A percentile compares a stretch with the other conserved stretches of the same genome.
Evolutionary conservation across 92 coral and sea anemone species (phyloP).

Genomic region (Zoanthus solanderi): DNA sequence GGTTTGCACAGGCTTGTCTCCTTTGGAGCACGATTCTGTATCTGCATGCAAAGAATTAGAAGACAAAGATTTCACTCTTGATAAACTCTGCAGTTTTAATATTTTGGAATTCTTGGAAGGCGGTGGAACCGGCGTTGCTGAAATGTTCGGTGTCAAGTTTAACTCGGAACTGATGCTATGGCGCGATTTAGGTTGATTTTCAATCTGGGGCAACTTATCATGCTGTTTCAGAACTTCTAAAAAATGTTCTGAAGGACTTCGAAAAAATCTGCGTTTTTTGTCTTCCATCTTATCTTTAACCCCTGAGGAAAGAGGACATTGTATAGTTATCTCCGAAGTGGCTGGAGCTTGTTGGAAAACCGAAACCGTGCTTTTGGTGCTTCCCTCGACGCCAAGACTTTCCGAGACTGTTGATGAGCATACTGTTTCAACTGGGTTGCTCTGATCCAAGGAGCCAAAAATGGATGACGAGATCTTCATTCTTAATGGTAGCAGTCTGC

Average conservation of each 20-base stretch:
- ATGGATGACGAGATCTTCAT: slow-evolving; percentile 40
- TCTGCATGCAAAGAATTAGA: slow-evolving; percentile 19
- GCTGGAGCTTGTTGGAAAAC: neutral
- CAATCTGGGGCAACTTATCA: slow-evolving; percentile 29
- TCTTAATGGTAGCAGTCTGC: slow-evolving; percentile 40
- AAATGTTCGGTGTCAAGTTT: slow-evolving; percentile 1
- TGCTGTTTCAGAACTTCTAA: slow-evolving; percentile 25
- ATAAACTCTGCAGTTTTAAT: slow-evolving; percentile 25
- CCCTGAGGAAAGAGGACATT: slow-evolving; percentile 4
- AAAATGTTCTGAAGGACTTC: slow-evolving; percentile 41
- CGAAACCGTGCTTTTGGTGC: neutral
- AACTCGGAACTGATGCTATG: neutral
- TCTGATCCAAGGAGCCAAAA: slow-evolving; percentile 26
- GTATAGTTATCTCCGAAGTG: slow-evolving; percentile 4
- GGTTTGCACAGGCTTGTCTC: slow-evolving; percentile 7
- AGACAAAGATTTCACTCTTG: slow-evolving; percentile 28
- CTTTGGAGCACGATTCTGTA: slow-evolving; percentile 6
- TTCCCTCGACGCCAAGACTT: slow-evolving; percentile 17
- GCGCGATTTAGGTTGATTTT: slow-evolving; percentile 14
- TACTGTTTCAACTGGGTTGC: neutral
- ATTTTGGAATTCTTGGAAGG: neutral
- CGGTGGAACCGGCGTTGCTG: neutral
- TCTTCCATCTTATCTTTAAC: neutral
- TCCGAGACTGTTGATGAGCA: neutral
- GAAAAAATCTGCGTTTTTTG: slow-evolving; percentile 10